Evolutionary conservation across 2,797 vertebrate genomes (phyloP).

Genomic region (Emys orbicularis): DNA sequence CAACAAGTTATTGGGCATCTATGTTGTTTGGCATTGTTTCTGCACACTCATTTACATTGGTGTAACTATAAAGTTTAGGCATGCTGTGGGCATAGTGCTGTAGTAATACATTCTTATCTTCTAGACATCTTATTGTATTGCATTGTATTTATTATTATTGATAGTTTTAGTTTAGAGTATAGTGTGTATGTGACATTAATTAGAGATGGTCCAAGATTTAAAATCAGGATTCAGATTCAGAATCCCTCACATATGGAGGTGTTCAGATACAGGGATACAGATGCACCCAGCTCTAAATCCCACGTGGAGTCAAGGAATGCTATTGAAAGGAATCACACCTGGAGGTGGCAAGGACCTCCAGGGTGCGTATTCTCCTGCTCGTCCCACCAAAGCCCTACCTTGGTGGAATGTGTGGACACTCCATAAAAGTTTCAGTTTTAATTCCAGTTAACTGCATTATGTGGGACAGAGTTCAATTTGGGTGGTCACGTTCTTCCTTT

Average conservation of each 20-base stretch:
- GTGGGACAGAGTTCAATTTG: background rate
- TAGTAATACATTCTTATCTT: background rate
- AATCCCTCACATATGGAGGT: accelerated
- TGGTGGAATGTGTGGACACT: background rate
- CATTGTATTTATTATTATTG: background rate
- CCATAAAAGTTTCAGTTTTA: background rate
- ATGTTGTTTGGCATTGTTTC: background rate
- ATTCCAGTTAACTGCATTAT: background rate
- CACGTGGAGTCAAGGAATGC: background rate
- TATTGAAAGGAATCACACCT: background rate
- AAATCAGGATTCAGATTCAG: background rate
- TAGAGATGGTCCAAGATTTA: background rate
- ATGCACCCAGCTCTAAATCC: background rate
- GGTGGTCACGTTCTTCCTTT: background rate
- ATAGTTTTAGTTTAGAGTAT: background rate
- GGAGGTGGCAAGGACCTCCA: background rate
- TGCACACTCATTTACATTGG: background rate
- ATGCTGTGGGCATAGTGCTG: background rate
- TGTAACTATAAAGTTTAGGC: background rate
- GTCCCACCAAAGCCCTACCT: background rate
- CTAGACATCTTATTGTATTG: background rate
- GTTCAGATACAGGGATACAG: background rate
- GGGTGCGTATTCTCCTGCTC: background rate
- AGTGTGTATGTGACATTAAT: background rate
- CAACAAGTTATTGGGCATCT: background rate